Base-by-base conservation (phyloP, 2,888 invertebrate genomes). In the Tuberolachnus salignus region DNA sequence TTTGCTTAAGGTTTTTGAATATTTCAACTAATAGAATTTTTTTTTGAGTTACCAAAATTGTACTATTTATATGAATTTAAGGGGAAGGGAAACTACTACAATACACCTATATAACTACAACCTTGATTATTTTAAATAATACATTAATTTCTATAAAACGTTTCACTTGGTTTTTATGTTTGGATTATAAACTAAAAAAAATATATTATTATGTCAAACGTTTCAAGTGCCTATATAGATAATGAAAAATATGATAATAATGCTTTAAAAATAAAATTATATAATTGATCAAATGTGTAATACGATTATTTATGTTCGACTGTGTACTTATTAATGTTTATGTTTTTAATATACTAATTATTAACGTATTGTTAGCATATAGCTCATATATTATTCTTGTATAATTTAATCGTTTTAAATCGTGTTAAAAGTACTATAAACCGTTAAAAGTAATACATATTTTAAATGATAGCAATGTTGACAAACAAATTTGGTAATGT, bases 401-500 rank as follows among this genome's bases (percentile, higher is more conserved):
- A 21, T 19, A 49, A 61, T 34, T 49, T 26, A 34, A 51, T 61
- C 1, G 8, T 51, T 59, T n/a, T n/a, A n/a, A n/a, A n/a, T n/a
- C n/a, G n/a, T n/a, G n/a, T n/a, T n/a, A n/a, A n/a, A n/a, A n/a
- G n/a, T n/a, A n/a, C n/a, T n/a, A n/a, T n/a, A n/a, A n/a, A n/a
- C n/a, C n/a, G n/a, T n/a, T 61, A 34, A 61, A 46, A 72, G n/a
- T 59, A 59, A 61, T 49, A 61, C 49, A 21, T 34, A 61, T 73
- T 63, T 16, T 69, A 61, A 61, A 21, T 61, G 34, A 61, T 63
- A 73, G 72, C 4, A 21, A 64, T 53, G 64, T 53, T 74, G 21
- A 53, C 21, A 23, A 64, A 63, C 57, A 63, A 59, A 46, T 57
- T 75, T 75, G 75, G 57, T 57, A 26, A 26, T 57, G 16, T 67